Conservation (phyloP, 1,140 invertebrate genomes). For the Sarcophaga bullata region DNA sequence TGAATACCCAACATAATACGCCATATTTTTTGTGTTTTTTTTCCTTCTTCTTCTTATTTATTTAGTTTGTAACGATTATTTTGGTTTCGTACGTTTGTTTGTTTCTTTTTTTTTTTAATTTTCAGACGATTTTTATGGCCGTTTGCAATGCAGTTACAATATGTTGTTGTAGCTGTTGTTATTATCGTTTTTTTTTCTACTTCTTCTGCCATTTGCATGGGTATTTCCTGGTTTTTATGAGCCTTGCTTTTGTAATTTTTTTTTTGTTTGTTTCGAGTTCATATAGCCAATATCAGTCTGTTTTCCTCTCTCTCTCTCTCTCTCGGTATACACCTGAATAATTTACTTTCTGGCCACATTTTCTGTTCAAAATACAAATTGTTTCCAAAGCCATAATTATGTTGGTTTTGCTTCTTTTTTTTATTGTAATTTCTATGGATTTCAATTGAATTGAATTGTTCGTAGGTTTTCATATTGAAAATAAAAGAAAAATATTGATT, state of each 20-base stretch:
- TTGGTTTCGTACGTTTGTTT: no score
- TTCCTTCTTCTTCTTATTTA: no score
- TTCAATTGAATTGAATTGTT: background rate
- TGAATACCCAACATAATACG: background rate
- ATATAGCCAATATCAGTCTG: background rate
- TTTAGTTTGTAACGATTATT: no score
- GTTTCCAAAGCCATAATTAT: conserved; percentile 1
- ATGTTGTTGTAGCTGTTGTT: background rate
- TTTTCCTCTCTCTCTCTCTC: background rate
- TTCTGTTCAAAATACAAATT: background rate
- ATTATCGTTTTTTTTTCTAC: background rate
- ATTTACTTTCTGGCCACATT: conserved; percentile 15
- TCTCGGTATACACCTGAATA: background rate
- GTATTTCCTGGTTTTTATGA: conserved; percentile 21
- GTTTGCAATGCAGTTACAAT: background rate
- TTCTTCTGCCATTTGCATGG: conserved; percentile 11
- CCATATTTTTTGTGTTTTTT: no score
- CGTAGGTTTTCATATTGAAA: background rate
- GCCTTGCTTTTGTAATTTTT: background rate
- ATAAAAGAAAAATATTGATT: background rate
- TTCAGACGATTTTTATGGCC: no score
- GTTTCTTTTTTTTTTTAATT: no score
- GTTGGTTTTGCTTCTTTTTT: background rate
- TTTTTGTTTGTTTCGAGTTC: background rate
- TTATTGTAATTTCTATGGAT: background rate